Percentiles rank a stretch among this genome's conserved stretches.
These are phyloP conservation scores for Heterotis niloticus DNA, from an alignment of 2,113 vertebrate genomes.

Conservation along the genomic window DNA sequence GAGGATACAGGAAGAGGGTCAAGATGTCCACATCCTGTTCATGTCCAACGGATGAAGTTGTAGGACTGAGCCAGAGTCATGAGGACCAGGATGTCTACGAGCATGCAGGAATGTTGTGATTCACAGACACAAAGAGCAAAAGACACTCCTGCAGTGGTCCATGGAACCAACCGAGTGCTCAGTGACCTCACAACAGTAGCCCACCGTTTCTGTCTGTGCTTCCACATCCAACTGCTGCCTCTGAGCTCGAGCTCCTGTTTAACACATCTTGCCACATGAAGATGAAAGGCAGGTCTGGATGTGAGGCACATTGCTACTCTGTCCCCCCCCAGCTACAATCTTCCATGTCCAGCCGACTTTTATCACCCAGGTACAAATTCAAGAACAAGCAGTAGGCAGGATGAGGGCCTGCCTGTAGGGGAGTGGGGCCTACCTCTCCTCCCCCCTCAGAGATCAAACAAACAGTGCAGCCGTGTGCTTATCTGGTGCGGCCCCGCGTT, in stretches of 20 bases:
- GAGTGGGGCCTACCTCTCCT: background rate
- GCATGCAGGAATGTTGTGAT: background rate
- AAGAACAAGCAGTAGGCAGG: conserved; percentile 14
- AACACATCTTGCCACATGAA: conserved; percentile 3
- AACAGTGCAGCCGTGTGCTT: conserved; percentile 40
- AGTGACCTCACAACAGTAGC: background rate
- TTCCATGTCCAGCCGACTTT: conserved; percentile 23
- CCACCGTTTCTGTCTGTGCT: background rate
- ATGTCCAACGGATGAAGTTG: background rate
- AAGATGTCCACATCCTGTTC: conserved; percentile 4
- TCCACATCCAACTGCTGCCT: background rate
- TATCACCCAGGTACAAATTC: conserved; percentile 42
- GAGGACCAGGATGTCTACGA: background rate
- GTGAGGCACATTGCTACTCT: background rate
- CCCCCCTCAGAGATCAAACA: conserved; percentile 23
- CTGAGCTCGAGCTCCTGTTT: background rate
- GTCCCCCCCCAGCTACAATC: background rate
- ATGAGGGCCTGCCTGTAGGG: background rate
- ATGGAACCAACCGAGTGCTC: background rate
- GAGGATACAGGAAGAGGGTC: background rate
- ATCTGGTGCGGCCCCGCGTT: conserved; percentile 55
- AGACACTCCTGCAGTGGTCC: background rate
- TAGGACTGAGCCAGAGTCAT: conserved; percentile 9
- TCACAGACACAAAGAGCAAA: background rate
- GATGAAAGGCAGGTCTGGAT: background rate